These are phyloP conservation scores for Cyphomyrus plagiostoma DNA, from an alignment of 2,113 vertebrate genomes.

Conservation along the genomic window DNA sequence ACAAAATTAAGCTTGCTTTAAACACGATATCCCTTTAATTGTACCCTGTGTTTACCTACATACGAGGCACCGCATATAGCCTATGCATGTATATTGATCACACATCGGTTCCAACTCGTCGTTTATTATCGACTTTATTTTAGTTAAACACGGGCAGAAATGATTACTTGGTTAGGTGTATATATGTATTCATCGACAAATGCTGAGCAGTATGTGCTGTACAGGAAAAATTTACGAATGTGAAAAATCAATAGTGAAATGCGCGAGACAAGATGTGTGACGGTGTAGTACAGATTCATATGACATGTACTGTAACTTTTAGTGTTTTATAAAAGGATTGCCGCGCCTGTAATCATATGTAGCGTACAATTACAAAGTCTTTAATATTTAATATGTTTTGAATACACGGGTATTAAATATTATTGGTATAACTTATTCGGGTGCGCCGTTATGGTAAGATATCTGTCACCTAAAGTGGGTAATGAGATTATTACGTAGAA, in stretches of 20 bases:
- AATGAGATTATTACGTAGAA: slow-evolving; percentile 13
- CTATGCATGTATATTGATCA: neutral
- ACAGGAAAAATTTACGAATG: neutral
- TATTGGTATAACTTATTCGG: neutral
- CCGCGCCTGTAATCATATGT: neutral
- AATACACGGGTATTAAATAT: neutral
- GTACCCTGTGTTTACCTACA: neutral
- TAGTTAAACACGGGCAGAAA: neutral
- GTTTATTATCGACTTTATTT: neutral
- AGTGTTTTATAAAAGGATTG: neutral
- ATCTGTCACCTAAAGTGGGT: slow-evolving; percentile 1
- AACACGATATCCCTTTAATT: neutral
- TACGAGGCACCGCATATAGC: neutral
- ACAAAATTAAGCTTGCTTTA: neutral
- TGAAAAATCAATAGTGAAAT: neutral
- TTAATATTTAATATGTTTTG: neutral
- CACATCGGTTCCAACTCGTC: neutral
- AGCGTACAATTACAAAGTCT: neutral
- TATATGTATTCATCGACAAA: neutral
- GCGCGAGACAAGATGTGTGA: neutral
- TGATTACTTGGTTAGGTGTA: neutral
- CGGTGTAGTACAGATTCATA: neutral
- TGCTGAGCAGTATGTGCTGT: neutral
- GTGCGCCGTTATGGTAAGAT: neutral
- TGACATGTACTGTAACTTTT: neutral